Evolutionary conservation across 2,888 invertebrate genomes (phyloP), one percentile per base, ranked within the genome.

Genomic region (Ochropleura leucogaster): DNA sequence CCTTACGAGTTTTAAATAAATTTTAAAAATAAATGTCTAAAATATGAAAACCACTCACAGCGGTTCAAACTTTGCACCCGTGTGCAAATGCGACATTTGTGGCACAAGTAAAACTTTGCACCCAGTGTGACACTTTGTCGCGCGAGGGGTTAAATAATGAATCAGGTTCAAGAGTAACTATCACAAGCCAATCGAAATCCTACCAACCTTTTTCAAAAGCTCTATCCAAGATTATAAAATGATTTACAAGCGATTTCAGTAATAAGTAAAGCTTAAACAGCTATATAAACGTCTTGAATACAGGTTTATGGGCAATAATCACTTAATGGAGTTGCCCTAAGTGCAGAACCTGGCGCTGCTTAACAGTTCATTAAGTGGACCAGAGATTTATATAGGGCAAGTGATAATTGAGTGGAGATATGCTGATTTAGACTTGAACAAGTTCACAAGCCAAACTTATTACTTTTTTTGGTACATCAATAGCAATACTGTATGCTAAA

Each of bases 261-360:
- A 70, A 66, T 53, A 49, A 42, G 30, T 20, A n/a, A 62, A 20
- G n/a, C 53, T 68, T 68, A 59, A 81, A 66, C 47, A 14, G 53
- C 65, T 46, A 63, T 42, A 68, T 70, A 57, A 64, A 69, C 30
- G 64, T 77, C 64, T 82, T 65, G 79, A 72, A 65, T 74, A 83
- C 64, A 72, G 66, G 65, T 87, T 89, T 86, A 87, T 82, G 74
- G 77, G 65, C 73, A 77, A 84, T 90, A 85, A 87, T 83, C 68
- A 81, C 77, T 85, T 87, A 82, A 87, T 80, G 72, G 57, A 74
- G 53, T 40, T 40, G 57, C 64, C 62, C 49, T 77, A 57, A 65
- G 40, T 76, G 55, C 49, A 69, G 46, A 74, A 40, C 49, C 44
- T 63, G 30, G 8, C 55, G 64, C 53, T 71, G 70, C n/a, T 65